Evolutionary conservation across 2,113 vertebrate species (phyloP).

Genomic region (Amblyornis subalaris): DNA sequence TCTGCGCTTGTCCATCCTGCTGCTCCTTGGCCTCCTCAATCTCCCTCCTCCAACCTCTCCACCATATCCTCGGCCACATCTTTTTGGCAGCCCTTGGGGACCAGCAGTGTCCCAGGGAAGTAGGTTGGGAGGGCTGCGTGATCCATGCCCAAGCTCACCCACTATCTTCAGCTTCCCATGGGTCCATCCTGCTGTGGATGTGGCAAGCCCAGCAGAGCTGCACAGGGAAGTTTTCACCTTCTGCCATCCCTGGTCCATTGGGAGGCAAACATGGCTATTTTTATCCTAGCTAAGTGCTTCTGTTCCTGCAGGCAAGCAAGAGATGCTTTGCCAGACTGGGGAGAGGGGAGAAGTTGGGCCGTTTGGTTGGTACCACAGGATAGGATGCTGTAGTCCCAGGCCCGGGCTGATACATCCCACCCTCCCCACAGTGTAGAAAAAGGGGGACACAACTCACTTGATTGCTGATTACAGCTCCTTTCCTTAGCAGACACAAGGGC

Average conservation of each 20-base stretch:
- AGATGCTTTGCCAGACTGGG: not conserved
- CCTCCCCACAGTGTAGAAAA: not conserved
- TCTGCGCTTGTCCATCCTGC: not conserved
- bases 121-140: rapidly evolving
- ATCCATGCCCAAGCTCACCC: not conserved
- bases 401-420: not conserved
- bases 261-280: conserved; percentile 51
- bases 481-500: not conserved
- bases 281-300: conserved; percentile 53
- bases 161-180: rapidly evolving
- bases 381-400: not conserved
- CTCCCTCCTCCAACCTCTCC: not conserved
- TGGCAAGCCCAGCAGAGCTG: not conserved
- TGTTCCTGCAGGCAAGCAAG: not conserved
- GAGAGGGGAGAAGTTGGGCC: not conserved
- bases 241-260: conserved; percentile 18
- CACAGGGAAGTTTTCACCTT: conserved; percentile 12
- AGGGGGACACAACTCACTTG: not conserved
- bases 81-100: not conserved
- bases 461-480: not conserved
- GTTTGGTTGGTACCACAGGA: not conserved
- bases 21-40: not conserved
- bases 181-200: not conserved
- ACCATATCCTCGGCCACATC: not conserved
- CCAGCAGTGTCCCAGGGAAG: not conserved